Percentiles rank a stretch among this genome's conserved stretches.
Evolutionary conservation across 2,888 invertebrate genomes (phyloP).

Genomic region (Helobdella robusta): DNA sequence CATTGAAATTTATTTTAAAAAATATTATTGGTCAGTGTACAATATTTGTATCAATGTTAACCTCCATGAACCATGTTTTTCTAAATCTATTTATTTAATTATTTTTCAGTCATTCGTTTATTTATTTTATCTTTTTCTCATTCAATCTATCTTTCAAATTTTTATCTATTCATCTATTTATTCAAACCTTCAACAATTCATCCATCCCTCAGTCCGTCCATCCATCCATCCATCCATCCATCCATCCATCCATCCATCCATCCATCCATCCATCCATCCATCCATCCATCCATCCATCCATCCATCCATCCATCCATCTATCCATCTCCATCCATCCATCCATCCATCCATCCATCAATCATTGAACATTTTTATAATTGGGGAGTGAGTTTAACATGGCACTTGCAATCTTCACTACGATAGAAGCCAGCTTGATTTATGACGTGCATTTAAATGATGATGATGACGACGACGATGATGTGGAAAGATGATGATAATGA

Average conservation of each 20-base stretch:
- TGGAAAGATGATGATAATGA: no score
- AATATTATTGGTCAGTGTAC: no score
- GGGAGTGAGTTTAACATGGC: no score
- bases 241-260: constrained; percentile 15
- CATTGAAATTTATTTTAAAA: no score
- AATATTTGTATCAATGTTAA: no score
- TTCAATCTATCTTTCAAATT: background rate
- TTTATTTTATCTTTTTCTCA: background rate
- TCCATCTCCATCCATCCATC: constrained; percentile 8
- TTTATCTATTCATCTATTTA: constrained; percentile 12
- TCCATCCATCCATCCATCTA: background rate
- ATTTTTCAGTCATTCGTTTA: constrained; percentile 8
- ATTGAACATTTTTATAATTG: no score
- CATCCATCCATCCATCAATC: background rate
- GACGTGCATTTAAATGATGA: no score
- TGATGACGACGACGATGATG: no score
- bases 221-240: constrained; percentile 19
- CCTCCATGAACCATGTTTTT: no score
- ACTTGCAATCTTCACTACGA: no score
- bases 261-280: constrained; percentile 9
- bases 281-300: background rate
- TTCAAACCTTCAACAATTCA: constrained; percentile 9
- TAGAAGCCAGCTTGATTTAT: no score
- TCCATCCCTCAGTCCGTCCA: constrained; percentile 15
- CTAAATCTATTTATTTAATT: no score